Conservation (phyloP, 2,797 vertebrate species). For the Bucorvus abyssinicus region DNA sequence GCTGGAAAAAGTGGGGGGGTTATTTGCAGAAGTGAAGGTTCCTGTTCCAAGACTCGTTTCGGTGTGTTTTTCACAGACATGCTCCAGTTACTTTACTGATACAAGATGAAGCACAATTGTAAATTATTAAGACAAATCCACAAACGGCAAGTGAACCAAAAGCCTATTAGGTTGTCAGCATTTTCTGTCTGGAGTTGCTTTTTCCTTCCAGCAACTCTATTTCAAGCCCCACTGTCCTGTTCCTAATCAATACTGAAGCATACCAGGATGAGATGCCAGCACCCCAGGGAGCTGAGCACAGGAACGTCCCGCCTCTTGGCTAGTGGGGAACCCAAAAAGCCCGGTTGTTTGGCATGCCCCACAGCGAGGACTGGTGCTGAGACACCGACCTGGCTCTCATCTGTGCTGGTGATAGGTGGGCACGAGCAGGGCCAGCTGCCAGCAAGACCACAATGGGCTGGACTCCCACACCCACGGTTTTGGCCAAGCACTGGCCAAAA, state of each 20-base stretch:
- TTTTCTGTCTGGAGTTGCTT: not conserved
- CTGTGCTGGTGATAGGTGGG: not conserved
- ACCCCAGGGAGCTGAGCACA: not conserved
- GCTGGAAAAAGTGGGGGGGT: too few relatives aligned
- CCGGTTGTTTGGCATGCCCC: not conserved
- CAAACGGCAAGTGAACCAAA: not conserved
- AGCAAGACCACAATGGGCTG: rapidly evolving
- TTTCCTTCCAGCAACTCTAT: not conserved
- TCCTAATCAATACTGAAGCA: not conserved
- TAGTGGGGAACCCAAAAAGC: not conserved
- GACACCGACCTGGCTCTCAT: not conserved
- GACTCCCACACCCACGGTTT: not conserved
- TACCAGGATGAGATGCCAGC: not conserved
- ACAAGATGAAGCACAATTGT: not conserved
- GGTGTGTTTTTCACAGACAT: not conserved
- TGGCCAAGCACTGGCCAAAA: not conserved
- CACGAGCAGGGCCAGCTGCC: not conserved
- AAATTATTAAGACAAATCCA: not conserved
- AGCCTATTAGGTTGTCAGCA: not conserved
- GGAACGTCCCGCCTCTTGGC: not conserved
- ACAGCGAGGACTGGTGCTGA: too few relatives aligned
- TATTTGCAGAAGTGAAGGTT: not conserved
- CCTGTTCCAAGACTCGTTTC: not conserved
- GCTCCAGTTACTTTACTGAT: not conserved
- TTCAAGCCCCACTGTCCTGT: not conserved